These are phyloP conservation scores for Phylloscopus whistleri DNA, from an alignment of 2,113 vertebrate species.

Conservation along the genomic window DNA sequence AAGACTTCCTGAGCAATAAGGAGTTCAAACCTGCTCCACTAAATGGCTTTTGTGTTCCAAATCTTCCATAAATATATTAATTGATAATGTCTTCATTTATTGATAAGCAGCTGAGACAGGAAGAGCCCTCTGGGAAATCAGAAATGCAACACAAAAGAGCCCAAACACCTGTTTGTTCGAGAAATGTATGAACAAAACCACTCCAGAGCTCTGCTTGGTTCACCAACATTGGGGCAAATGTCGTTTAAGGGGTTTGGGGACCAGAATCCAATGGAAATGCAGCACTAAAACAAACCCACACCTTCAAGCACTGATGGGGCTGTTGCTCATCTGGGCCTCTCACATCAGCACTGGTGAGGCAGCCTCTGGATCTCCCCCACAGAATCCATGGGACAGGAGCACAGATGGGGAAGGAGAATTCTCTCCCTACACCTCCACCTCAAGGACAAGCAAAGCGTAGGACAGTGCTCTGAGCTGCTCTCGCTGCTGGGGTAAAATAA, in stretches of 20 bases:
- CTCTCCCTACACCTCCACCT: not conserved
- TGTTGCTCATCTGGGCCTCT: not conserved
- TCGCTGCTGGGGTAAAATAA: not conserved
- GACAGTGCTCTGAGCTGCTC: not conserved
- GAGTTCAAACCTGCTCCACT: not conserved
- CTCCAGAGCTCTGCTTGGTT: not conserved
- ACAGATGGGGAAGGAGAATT: not conserved
- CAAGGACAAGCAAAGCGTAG: not conserved
- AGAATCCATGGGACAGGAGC: accelerated
- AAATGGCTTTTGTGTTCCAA: not conserved
- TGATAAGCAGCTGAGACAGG: not conserved
- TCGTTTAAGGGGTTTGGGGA: not conserved
- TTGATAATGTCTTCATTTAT: not conserved
- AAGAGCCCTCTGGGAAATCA: not conserved
- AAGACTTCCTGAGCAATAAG: not conserved
- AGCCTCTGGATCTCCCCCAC: not conserved
- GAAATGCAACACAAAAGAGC: not conserved
- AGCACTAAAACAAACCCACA: not conserved
- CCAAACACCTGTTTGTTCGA: not conserved
- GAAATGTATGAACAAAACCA: not conserved
- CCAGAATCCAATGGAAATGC: not conserved
- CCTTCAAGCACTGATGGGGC: not conserved
- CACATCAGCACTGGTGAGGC: not conserved
- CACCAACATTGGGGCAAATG: not conserved
- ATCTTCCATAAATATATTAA: not conserved